Evolutionary conservation across 2,888 invertebrate species (phyloP).

Genomic region (Sinohyriopsis cumingii): DNA sequence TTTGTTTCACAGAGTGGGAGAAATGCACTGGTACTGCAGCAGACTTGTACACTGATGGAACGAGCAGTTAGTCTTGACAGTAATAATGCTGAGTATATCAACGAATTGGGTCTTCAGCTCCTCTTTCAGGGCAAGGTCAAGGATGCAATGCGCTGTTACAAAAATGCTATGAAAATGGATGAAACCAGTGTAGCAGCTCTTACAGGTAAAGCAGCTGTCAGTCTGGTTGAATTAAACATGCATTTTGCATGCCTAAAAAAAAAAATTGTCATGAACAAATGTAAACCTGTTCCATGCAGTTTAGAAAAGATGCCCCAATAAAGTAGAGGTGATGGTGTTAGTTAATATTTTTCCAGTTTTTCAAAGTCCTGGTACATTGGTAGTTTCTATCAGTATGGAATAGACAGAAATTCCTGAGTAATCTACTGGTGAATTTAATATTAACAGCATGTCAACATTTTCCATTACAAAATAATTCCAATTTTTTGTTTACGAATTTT

Average conservation of each 20-base stretch:
- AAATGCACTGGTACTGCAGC: slow-evolving; percentile 79
- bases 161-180: slow-evolving; percentile 87
- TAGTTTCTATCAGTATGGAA: no score
- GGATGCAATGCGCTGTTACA: slow-evolving; percentile 86
- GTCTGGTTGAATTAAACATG: background rate
- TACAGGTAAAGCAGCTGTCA: slow-evolving; percentile 55
- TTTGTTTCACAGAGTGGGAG: slow-evolving; percentile 71
- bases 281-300: no score
- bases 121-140: slow-evolving; percentile 82
- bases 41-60: slow-evolving; percentile 85
- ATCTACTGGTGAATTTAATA: no score
- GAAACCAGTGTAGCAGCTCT: slow-evolving; percentile 86
- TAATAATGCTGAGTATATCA: slow-evolving; percentile 81
- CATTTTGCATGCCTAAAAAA: background rate
- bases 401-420: no score
- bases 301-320: no score
- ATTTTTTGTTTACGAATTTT: no score
- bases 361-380: no score
- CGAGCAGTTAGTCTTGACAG: slow-evolving; percentile 83
- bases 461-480: no score
- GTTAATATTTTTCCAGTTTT: no score
- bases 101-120: slow-evolving; percentile 88
- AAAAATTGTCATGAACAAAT: no score
- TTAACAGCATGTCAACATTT: no score
- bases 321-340: no score